These are phyloP conservation scores for Carassius carassius DNA, from an alignment of 2,113 vertebrate genomes.

Conservation along the genomic window DNA sequence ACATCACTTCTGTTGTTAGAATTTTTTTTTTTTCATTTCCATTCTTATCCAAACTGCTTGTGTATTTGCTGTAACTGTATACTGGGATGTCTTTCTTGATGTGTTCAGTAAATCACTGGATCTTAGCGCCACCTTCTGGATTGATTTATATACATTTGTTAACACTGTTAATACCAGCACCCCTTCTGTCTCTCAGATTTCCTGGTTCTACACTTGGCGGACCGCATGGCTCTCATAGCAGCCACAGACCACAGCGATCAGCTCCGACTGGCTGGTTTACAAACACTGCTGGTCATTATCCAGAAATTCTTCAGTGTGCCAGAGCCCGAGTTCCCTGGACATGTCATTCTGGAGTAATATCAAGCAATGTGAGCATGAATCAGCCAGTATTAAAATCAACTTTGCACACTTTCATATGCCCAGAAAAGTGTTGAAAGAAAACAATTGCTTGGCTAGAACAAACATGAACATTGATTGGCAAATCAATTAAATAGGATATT, in stretches of 20 bases:
- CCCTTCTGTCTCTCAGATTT: constrained; percentile 78
- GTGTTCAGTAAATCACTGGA: background rate
- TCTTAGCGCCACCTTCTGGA: constrained; percentile 2
- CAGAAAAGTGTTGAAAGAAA: background rate
- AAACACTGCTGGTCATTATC: constrained; percentile 84
- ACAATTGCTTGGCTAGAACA: background rate
- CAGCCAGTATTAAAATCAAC: background rate
- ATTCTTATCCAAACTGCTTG: background rate
- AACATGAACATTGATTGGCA: background rate
- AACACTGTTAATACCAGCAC: background rate
- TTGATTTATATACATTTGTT: background rate
- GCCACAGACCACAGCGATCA: constrained; percentile 90
- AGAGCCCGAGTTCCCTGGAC: constrained; percentile 94
- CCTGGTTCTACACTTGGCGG: constrained; percentile 88
- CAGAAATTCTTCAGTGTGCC: constrained; percentile 83
- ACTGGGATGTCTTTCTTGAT: background rate
- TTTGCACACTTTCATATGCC: background rate
- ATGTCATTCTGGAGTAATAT: constrained; percentile 93
- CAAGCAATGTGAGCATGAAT: constrained; percentile 86
- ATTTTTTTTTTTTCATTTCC: background rate
- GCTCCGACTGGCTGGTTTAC: constrained; percentile 87
- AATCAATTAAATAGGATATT: background rate
- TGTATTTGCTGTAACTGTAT: background rate
- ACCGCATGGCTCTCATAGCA: constrained; percentile 96
- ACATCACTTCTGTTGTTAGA: background rate